A percentile compares a stretch with the other conserved stretches of the same genome.
Evolutionary conservation across 2,888 invertebrate species (phyloP).

Genomic region (Sycophila texana): DNA sequence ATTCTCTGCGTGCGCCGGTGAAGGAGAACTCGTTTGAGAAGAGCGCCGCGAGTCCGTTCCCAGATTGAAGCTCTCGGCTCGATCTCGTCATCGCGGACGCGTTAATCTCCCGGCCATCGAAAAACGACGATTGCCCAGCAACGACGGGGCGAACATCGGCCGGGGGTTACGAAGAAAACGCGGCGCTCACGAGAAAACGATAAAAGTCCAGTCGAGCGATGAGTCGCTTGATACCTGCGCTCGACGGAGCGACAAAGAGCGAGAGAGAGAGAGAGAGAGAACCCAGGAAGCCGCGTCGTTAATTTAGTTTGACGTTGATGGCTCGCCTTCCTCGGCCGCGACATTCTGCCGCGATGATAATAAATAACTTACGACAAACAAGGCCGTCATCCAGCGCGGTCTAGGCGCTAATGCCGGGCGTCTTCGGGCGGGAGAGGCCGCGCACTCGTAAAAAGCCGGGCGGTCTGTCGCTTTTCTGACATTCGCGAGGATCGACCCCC

Average conservation of each 20-base stretch:
- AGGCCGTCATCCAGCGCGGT: slow-evolving; percentile 52
- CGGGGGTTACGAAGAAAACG: slow-evolving; percentile 21
- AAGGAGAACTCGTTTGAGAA: no score
- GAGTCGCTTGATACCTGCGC: slow-evolving; percentile 42
- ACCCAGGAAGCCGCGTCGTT: slow-evolving; percentile 73
- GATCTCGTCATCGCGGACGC: no score
- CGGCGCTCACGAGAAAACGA: slow-evolving; percentile 36
- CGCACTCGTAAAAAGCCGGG: slow-evolving; percentile 46
- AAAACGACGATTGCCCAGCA: no score
- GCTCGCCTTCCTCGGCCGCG: slow-evolving; percentile 65
- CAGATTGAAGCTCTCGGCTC: no score
- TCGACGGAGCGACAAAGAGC: no score
- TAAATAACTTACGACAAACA: slow-evolving; percentile 63
- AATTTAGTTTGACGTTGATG: slow-evolving; percentile 73
- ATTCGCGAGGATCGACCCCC: slow-evolving; percentile 53
- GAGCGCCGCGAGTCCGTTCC: no score
- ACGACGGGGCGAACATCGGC: slow-evolving; percentile 21
- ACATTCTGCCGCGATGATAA: slow-evolving; percentile 64
- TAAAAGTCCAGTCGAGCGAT: slow-evolving; percentile 46
- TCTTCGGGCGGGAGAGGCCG: slow-evolving; percentile 9
- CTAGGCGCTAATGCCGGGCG: slow-evolving; percentile 52
- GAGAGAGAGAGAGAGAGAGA: slow-evolving; percentile 48
- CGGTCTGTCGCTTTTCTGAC: slow-evolving; percentile 27
- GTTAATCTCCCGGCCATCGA: no score
- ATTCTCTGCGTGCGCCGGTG: no score